Evolutionary conservation across 1,140 invertebrate species (phyloP), one percentile per base, ranked within the genome.

Genomic region (Caerostris extrusa): DNA sequence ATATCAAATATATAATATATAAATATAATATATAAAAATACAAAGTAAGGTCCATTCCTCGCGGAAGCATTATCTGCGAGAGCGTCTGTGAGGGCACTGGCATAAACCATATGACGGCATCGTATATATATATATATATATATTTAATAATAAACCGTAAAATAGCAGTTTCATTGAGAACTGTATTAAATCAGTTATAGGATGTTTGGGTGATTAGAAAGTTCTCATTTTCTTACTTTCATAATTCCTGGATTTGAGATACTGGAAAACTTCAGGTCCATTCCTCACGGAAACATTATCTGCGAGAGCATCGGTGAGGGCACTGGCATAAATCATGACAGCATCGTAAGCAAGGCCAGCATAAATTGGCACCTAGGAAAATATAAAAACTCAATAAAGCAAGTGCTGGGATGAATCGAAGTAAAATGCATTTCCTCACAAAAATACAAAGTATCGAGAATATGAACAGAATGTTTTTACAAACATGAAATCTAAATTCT

Each of bases 341-440:
- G 98, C 98, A 95, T 99, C 98, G 95, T 98, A 99, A 5, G 98
- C 96, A 95, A 98, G 97, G 3, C 98, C 97, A 0, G 98, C 98
- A 96, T 98, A 98, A 86, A 98, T 97, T 12, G 98, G 97, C 3
- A 98, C 97, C 98, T 98, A 95, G 7, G 67, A 81, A 60, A 19
- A 34, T 67, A n/a, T 67, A 34, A 34, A 34, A 34, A 34, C 34
- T 34, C 2, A 34, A 34, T 34, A 34, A 34, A 34, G 34, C 34
- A 34, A 34, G 34, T 34, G 2, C 34, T 0, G 2, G 2, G 34
- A 34, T 34, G 34, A 1, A 34, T 34, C 34, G 2, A 34, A 34
- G 34, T 34, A 34, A 34, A 34, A 34, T 34, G 0, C 34, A 34
- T 2, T 34, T 34, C 0, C 0, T 34, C 34, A 0, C 34, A 34